Percentiles rank a stretch among this genome's conserved stretches.
These are phyloP conservation scores for Polyommatus icarus DNA, from an alignment of 2,888 invertebrate species.

Conservation along the genomic window DNA sequence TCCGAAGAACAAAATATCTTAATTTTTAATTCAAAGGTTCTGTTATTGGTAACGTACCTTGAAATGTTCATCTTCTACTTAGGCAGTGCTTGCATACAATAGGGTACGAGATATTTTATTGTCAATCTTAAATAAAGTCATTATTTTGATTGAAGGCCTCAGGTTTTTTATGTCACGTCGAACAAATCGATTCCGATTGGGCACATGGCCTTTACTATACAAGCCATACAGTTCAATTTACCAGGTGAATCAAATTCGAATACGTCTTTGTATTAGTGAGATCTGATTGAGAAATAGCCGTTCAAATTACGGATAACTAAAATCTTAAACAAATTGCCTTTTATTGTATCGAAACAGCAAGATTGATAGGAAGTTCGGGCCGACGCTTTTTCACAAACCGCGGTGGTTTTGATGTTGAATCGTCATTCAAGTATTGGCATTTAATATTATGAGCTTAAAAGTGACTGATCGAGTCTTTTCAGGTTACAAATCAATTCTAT, in stretches of 20 bases:
- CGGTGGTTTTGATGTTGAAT: constrained; percentile 30
- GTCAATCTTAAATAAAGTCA: constrained; percentile 80
- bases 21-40: neutral
- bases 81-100: constrained; percentile 59
- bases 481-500: neutral
- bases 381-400: constrained; percentile 31
- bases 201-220: constrained; percentile 55
- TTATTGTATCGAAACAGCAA: constrained; percentile 44
- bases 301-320: constrained; percentile 62
- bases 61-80: constrained; percentile 53
- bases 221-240: constrained; percentile 37
- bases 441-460: neutral
- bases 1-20: neutral
- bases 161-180: constrained; percentile 57
- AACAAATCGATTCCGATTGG: constrained; percentile 67
- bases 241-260: constrained; percentile 25
- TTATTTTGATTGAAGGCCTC: constrained; percentile 76
- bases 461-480: neutral
- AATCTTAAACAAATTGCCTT: constrained; percentile 50
- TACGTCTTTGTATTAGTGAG: constrained; percentile 22
- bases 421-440: neutral
- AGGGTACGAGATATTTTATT: constrained; percentile 71
- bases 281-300: constrained; percentile 61
- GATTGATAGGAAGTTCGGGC: constrained; percentile 18
- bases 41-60: constrained; percentile 42